phyloP scores from a whole-genome alignment of 2,113 vertebrate genomes.

The Crocuta crocuta region DNA sequence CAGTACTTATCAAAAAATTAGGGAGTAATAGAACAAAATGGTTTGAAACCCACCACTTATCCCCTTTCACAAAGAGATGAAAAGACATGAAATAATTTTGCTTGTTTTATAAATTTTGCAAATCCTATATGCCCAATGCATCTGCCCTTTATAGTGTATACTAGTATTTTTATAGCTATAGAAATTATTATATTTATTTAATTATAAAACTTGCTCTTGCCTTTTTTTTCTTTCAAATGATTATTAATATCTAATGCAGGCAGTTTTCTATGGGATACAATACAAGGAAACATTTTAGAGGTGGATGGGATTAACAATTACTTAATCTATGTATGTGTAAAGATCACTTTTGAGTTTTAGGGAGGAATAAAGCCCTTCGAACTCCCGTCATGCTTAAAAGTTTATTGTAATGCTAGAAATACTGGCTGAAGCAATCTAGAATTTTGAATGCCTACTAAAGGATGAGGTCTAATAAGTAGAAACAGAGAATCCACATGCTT shows the following conservation, averaged over 20 bases:
- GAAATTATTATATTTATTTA: background rate
- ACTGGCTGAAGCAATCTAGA: background rate
- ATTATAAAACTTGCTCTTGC: background rate
- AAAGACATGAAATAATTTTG: background rate
- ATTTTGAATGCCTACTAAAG: background rate
- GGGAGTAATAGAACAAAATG: background rate
- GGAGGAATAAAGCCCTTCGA: background rate
- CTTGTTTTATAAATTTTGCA: background rate
- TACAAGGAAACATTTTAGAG: background rate
- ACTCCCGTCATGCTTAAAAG: background rate
- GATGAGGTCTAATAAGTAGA: background rate
- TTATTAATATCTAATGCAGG: background rate
- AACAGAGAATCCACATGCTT: background rate
- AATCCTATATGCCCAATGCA: background rate
- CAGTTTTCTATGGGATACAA: background rate
- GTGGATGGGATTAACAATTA: background rate
- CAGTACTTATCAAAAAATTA: background rate
- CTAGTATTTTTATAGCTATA: background rate
- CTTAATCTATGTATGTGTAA: background rate
- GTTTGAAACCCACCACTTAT: background rate
- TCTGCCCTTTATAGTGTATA: background rate
- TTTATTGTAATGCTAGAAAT: background rate
- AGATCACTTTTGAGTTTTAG: background rate
- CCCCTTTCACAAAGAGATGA: background rate
- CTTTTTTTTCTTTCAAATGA: background rate